Percentiles rank a stretch among this genome's conserved stretches.
These are phyloP conservation scores for Protonemura montana DNA, from an alignment of 2,888 invertebrate species.

Conservation along the genomic window DNA sequence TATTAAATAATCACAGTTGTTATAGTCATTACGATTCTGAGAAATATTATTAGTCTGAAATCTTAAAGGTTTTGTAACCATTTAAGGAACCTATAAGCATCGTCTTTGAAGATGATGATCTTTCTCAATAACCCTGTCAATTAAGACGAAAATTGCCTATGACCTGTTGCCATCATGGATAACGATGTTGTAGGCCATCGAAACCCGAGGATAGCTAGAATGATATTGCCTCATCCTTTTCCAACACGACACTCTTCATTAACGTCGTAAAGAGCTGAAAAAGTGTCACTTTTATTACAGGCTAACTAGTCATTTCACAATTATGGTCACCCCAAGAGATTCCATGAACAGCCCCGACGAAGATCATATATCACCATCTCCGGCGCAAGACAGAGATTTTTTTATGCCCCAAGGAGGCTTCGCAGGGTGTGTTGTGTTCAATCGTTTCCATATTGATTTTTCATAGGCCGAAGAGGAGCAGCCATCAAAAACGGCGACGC, in stretches of 20 bases:
- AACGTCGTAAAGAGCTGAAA: background rate
- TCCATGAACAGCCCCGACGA: background rate
- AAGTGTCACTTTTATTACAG: background rate
- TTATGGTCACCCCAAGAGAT: background rate
- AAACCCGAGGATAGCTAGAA: no score
- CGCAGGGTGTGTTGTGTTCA: background rate
- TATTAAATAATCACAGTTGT: no score
- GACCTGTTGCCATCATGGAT: no score
- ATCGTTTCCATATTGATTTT: slow-evolving; percentile 3
- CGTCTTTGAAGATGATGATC: no score
- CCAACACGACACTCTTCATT: background rate
- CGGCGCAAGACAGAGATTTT: background rate
- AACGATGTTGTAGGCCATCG: no score
- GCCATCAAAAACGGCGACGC: background rate
- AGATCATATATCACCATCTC: background rate
- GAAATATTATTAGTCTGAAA: no score
- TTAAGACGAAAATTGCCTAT: no score
- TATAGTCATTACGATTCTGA: no score
- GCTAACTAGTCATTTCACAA: background rate
- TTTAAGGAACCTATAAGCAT: no score
- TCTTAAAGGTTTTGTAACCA: no score
- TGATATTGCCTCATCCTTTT: background rate
- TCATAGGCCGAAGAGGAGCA: background rate
- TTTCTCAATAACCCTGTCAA: no score
- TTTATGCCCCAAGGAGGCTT: background rate